Base-by-base conservation (phyloP, 2,113 vertebrate genomes). In the Cichladusa arquata region DNA sequence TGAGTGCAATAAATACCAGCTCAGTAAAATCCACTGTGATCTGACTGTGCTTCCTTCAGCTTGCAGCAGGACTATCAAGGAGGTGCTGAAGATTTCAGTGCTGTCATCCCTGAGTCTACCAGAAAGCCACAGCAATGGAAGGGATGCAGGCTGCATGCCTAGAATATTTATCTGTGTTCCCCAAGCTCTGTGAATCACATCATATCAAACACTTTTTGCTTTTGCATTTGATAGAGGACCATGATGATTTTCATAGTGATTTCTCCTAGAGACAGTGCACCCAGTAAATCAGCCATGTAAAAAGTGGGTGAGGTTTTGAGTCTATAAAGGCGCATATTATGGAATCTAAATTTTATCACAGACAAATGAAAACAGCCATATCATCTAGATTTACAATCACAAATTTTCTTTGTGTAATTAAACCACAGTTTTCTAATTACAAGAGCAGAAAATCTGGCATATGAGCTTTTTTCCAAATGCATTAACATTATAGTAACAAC, bases 361-460 rank as follows among this genome's bases (percentile, higher is more conserved):
- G 73, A 61, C 11, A 91, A 95, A 81, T 74, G n/a, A 87, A 91
- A 92, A 42, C 40, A 67, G 18, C 8, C 25, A 15, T 72, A 71
- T 71, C 31, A 38, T 67, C 81, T 44, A 72, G 19, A 76, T 57
- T 86, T 89, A 22, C 45, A 80, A 81, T 50, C 15, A 50, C 16
- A 69, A 34, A 23, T 65, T 62, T 91, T 91, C 24, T 70, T 66
- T 56, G 29, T 86, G 56, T 81, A 91, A 84, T 89, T 95, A 91
- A 93, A 86, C 23, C 42, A 88, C 38, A 88, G 22, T 36, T 78
- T 93, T 92, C 45, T 88, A 84, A 81, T 89, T 93, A 76, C 23
- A 73, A 60, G 6, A 91, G 5, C 71, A 47, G 62, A 86, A 84
- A 89, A 53, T 87, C 48, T 79, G 50, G 57, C 23, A 45, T 58